A percentile compares a stretch with the other conserved stretches of the same genome.
Evolutionary conservation across 1,140 invertebrate genomes (phyloP).

Genomic region (Triops cancriformis): DNA sequence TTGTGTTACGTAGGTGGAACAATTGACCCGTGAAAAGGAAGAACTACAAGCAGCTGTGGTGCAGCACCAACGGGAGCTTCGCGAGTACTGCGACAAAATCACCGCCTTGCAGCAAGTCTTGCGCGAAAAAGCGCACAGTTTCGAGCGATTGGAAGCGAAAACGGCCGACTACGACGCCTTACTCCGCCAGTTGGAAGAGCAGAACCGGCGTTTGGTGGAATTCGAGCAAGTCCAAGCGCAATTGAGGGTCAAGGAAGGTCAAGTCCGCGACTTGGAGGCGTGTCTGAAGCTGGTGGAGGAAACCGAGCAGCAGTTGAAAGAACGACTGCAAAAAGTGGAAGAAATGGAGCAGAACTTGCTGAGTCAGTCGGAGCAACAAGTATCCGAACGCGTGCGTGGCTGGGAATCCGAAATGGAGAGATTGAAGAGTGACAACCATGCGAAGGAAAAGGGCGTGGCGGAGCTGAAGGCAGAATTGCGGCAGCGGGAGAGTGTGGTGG

Average conservation of each 20-base stretch:
- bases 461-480: slow-evolving; percentile 30
- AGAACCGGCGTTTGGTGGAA: not conserved
- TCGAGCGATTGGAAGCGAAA: not conserved
- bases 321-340: slow-evolving; percentile 16
- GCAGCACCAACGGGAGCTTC: not conserved
- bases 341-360: slow-evolving; percentile 17
- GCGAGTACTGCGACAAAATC: not conserved
- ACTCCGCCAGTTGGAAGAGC: not conserved
- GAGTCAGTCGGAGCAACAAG: not conserved
- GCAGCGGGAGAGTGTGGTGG: slow-evolving; percentile 31
- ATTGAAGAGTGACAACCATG: not conserved
- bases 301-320: slow-evolving; percentile 7
- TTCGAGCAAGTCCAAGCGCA: not conserved
- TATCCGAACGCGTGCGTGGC: not conserved
- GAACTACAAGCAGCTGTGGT: not conserved
- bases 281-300: slow-evolving; percentile 16
- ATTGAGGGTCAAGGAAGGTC: not conserved
- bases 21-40: not conserved
- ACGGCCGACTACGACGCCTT: not conserved
- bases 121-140: not conserved
- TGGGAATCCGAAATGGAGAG: not conserved
- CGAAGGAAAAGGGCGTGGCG: slow-evolving; percentile 18
- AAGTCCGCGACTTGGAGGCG: slow-evolving; percentile 7
- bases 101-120: not conserved
- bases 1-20: not conserved